These are phyloP conservation scores for Coenobita brevimanus DNA, from an alignment of 1,140 invertebrate species.

Conservation along the genomic window DNA sequence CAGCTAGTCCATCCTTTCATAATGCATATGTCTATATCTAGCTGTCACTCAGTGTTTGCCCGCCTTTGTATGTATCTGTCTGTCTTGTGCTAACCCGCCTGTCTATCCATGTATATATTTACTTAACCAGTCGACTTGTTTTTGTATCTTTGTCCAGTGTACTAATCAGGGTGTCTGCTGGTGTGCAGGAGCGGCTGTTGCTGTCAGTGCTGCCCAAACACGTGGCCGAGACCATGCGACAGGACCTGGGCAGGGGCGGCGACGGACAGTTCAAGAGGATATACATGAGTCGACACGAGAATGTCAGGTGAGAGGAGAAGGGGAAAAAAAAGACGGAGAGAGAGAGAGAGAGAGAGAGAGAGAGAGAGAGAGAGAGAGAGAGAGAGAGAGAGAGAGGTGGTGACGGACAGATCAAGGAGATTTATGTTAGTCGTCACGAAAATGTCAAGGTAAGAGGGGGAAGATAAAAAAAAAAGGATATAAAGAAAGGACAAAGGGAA, in stretches of 20 bases:
- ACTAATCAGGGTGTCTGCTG: conserved; percentile 10
- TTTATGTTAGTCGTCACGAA: background rate
- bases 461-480: background rate
- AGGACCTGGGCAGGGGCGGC: conserved; percentile 89
- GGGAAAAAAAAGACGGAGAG: too few relatives aligned
- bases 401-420: background rate
- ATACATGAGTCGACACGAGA: conserved; percentile 97
- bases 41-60: too few relatives aligned
- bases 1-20: too few relatives aligned
- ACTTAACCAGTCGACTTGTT: too few relatives aligned
- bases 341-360: conserved; percentile 6
- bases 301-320: conserved; percentile 84
- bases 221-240: conserved; percentile 94
- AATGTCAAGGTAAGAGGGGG: background rate
- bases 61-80: too few relatives aligned
- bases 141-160: too few relatives aligned
- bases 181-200: conserved; percentile 86
- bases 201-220: conserved; percentile 95
- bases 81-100: too few relatives aligned
- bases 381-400: conserved; percentile 31
- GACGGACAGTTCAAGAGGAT: conserved; percentile 97
- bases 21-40: too few relatives aligned
- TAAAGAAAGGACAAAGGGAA: background rate
- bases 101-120: too few relatives aligned
- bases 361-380: conserved; percentile 39